Evolutionary conservation across 2,797 vertebrate genomes (phyloP).

Genomic region (Alexandromys oeconomus): DNA sequence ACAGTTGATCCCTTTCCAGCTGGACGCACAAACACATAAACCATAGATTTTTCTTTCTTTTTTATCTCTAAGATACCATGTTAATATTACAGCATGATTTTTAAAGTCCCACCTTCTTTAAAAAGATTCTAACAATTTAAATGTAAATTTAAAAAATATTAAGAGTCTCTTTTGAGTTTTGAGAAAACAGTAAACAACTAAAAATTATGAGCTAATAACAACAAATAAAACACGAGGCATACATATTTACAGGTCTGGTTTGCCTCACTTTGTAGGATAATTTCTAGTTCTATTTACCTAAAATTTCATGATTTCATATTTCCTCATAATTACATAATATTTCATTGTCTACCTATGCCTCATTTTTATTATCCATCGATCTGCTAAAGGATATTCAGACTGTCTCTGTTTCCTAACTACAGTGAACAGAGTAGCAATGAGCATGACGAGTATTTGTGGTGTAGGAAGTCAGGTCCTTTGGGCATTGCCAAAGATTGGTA

Average conservation of each 20-base stretch:
- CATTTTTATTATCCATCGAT: background rate
- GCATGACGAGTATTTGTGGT: background rate
- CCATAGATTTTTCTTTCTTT: background rate
- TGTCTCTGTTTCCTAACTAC: background rate
- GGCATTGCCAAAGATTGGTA: background rate
- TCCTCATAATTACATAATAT: background rate
- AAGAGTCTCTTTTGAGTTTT: background rate
- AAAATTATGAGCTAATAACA: background rate
- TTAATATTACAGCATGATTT: background rate
- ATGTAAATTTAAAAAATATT: background rate
- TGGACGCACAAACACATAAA: background rate
- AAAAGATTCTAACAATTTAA: background rate
- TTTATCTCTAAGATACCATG: background rate
- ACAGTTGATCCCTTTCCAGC: background rate
- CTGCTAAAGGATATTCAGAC: background rate
- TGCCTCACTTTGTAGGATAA: background rate
- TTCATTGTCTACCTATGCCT: background rate
- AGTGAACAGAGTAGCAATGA: background rate
- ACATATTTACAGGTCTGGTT: background rate
- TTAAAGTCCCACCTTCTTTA: background rate
- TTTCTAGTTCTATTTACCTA: background rate
- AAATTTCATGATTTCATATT: background rate
- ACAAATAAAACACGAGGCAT: background rate
- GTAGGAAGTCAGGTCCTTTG: background rate
- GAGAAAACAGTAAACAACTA: background rate